Evolutionary conservation across 2,888 invertebrate species (phyloP).

Genomic region (Lymantria dispar): DNA sequence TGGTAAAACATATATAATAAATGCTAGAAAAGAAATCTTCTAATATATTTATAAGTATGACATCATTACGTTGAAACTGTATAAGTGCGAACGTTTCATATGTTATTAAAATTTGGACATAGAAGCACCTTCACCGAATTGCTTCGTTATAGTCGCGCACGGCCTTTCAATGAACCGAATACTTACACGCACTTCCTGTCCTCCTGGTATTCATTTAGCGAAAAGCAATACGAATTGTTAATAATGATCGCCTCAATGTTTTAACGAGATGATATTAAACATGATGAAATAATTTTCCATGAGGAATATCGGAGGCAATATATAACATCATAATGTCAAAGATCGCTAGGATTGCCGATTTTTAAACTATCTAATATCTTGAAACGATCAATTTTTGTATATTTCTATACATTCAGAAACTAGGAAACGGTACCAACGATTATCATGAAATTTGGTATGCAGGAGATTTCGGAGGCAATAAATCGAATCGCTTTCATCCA

Average conservation of each 20-base stretch:
- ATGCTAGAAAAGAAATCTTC: slow-evolving; percentile 21
- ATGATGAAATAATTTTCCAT: slow-evolving; percentile 21
- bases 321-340: slow-evolving; percentile 57
- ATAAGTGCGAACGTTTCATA: slow-evolving; percentile 26
- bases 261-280: slow-evolving; percentile 20
- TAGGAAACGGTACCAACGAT: no score
- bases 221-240: slow-evolving; percentile 43
- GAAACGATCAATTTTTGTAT: no score
- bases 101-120: slow-evolving; percentile 41
- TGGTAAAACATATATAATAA: slow-evolving; percentile 21
- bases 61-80: slow-evolving; percentile 26
- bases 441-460: no score
- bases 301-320: slow-evolving; percentile 36
- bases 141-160: slow-evolving; percentile 33
- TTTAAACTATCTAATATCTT: slow-evolving; percentile 10
- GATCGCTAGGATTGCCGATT: slow-evolving; percentile 55
- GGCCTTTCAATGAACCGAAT: slow-evolving; percentile 62
- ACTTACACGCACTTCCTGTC: slow-evolving; percentile 74
- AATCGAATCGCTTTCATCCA: no score
- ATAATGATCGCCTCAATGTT: slow-evolving; percentile 24
- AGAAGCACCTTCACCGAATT: slow-evolving; percentile 47
- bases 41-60: slow-evolving; percentile 16
- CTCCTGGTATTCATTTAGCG: slow-evolving; percentile 48
- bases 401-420: no score
- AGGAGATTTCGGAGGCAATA: no score